Base-by-base conservation (phyloP, 2,888 invertebrate genomes). In the Tolmerus cingulatus region DNA sequence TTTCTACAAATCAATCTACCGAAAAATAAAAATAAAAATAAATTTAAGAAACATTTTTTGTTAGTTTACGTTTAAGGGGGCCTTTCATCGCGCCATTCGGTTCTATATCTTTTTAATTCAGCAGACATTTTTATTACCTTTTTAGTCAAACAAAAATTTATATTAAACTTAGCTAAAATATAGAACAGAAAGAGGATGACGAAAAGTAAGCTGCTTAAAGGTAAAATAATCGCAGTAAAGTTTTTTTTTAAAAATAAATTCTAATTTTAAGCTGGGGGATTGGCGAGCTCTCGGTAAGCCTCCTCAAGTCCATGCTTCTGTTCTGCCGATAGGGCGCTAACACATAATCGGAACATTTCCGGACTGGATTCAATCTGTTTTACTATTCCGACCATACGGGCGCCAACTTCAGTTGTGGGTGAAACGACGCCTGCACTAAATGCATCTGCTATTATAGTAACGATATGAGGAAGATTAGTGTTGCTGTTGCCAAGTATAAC, bases 361-460 rank as follows among this genome's bases (percentile, higher is more conserved):
- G 94, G 94, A 92, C 97, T 97, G 89, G 94, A 95, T 96, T 98
- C 97, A 90, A 98, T 95, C 92, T 97, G 97, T 91, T 96, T 94
- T 86, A 98, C 95, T 90, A 99, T 97, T 90, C 95, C 95, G 87
- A 97, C 93, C 95, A 98, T 96, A 91, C 98, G 95, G 89, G 94
- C 94, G 90, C 95, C 96, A 77, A 96, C 96, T 14, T 96, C 95
- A 91, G 95, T 95, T 84, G 96, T 95, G 4, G 95, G 93, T 78
- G 96, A 95, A 89, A 99, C 95, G 57, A 97, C 98, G 91, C 97
- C 97, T 90, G 95, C 94, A 89, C 95, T 94, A 93, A 99, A 96
- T 1, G 98, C 97, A 92, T 98, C 97, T 0, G 98, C 97, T 89
- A 99, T 96, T 90, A 98, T 96, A 89, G 95, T 95, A 90, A 99